phyloP scores from a whole-genome alignment of 2,113 vertebrate species.

The Diphyllodes magnificus region DNA sequence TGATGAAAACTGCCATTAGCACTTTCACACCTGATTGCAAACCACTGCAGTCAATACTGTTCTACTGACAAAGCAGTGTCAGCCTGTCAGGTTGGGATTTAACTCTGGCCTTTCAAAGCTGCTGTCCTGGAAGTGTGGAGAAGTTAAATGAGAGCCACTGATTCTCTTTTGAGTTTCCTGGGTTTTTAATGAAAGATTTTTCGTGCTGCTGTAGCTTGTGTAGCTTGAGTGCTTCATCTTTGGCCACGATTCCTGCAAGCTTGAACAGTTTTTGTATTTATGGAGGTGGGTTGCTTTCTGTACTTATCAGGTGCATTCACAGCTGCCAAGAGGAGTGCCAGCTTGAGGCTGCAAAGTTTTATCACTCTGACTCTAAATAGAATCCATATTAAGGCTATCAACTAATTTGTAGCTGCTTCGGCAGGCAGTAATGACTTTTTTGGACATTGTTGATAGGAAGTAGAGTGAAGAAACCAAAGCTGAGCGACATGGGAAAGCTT shows the following conservation, averaged over 20 bases:
- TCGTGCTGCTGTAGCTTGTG: not conserved
- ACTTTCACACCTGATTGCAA: constrained; percentile 24
- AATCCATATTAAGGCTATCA: not conserved
- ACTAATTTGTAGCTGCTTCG: constrained; percentile 5
- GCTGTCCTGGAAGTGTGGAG: not conserved
- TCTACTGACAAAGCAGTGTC: not conserved
- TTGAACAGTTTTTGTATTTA: not conserved
- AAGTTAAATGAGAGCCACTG: not conserved
- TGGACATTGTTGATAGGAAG: not conserved
- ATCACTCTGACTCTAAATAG: not conserved
- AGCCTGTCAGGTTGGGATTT: constrained; percentile 8
- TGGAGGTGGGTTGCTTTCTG: not conserved
- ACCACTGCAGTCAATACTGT: not conserved
- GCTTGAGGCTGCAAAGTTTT: not conserved
- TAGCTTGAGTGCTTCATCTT: not conserved
- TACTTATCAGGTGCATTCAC: not conserved
- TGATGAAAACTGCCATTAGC: not conserved
- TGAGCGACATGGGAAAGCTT: not conserved
- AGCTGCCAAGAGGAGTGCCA: not conserved
- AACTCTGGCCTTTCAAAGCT: not conserved
- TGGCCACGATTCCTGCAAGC: not conserved
- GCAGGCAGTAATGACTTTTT: not conserved
- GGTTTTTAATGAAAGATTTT: not conserved
- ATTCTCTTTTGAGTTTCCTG: not conserved
- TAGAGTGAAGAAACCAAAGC: not conserved